Base-by-base conservation (phyloP, 2,113 vertebrate genomes). In the Nyctibius bracteatus region DNA sequence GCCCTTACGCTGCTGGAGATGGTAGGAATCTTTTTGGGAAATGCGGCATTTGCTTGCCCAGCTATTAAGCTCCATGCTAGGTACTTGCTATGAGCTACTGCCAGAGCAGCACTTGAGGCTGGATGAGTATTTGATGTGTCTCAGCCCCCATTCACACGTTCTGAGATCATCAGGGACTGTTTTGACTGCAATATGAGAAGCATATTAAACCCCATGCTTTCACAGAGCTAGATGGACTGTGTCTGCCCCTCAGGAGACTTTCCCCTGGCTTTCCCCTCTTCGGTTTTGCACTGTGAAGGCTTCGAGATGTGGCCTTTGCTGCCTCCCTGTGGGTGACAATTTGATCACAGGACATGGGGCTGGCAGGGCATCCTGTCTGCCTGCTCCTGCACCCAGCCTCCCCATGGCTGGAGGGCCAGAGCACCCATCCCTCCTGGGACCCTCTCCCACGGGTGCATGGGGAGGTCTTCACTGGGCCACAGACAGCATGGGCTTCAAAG, bases 311-410 rank as follows among this genome's bases (percentile, higher is more conserved):
- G 58, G 86, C n/a, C 79, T 97, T 96, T 96, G 94, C 96, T 97
- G 96, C 96, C 97, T 90, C 92, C 92, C 18, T 25, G 65, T 84
- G 96, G 95, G 24, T 49, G 46, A 79, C 54, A 25, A 19, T 57
- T 43, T 46, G 28, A 77, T 86, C 17, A 37, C 74, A 88, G 61
- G 52, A 55, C 70, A 57, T 4, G n/a, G 12, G 24, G 25, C 54
- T 65, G 47, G 18, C 31, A 33, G 22, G 8, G 3, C 44, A 75
- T 5, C 37, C 49, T 1, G 4, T 3, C 28, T 37, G 44, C 27
- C 39, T 61, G 25, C 23, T 37, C 23, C 52, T 59, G 52, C 35
- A 41, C 9, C 10, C 51, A 51, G 24, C 19, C 41, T 54, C 59
- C 24, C 51, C 37, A 22, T 2, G 2, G 54, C 62, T 35, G 62